Evolutionary conservation across 2,888 invertebrate species (phyloP).

Genomic region (Arrhopalites spinosus): DNA sequence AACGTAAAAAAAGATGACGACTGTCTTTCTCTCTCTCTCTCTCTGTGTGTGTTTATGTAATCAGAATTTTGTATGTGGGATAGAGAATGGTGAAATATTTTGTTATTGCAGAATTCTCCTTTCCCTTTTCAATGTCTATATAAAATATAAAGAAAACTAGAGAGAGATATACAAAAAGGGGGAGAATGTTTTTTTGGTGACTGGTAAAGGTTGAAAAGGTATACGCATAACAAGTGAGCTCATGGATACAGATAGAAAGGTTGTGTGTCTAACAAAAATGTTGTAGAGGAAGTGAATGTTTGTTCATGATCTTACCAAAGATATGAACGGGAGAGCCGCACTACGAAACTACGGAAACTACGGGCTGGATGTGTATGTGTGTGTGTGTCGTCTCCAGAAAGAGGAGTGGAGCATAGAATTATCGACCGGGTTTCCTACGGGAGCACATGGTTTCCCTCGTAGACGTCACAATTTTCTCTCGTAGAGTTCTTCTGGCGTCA

Average conservation of each 20-base stretch:
- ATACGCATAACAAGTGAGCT: no score
- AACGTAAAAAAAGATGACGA: no score
- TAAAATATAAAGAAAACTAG: background rate
- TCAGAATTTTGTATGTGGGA: no score
- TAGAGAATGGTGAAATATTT: no score
- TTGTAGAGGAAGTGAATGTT: conserved; percentile 4
- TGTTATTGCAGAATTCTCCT: no score
- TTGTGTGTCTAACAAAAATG: background rate
- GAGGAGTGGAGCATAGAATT: conserved; percentile 17
- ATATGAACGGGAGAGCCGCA: background rate
- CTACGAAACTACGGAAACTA: no score
- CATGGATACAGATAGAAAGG: no score
- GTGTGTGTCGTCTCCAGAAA: conserved; percentile 3
- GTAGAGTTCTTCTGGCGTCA: conserved; percentile 52
- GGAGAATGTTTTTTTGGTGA: no score
- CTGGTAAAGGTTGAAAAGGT: no score
- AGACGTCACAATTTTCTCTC: background rate
- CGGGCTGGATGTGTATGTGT: background rate
- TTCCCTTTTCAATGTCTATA: background rate
- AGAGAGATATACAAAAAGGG: background rate
- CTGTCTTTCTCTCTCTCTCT: no score
- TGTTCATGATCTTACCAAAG: conserved; percentile 18
- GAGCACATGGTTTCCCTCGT: conserved; percentile 27
- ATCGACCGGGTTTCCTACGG: conserved; percentile 27
- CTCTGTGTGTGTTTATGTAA: no score